phyloP scores from a whole-genome alignment of 2,113 vertebrate genomes.

The Zosterops pallidus region DNA sequence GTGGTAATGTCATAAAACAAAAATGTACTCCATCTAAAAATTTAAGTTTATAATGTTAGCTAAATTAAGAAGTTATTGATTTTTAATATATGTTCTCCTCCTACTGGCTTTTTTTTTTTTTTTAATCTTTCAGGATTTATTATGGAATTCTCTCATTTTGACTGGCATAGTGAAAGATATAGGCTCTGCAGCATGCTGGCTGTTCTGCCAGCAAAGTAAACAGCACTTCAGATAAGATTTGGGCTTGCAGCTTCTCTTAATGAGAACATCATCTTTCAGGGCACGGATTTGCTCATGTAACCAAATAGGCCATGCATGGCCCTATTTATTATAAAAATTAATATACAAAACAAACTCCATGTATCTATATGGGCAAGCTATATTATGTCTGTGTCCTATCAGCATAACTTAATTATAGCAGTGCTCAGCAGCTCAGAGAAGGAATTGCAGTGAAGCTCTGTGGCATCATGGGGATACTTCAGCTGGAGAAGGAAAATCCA shows the following conservation, averaged over 20 bases:
- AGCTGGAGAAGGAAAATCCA: background rate
- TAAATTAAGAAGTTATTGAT: conserved; percentile 47
- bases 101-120: background rate
- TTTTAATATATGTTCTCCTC: conserved; percentile 12
- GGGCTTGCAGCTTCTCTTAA: conserved; percentile 38
- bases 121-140: background rate
- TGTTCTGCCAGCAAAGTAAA: conserved; percentile 43
- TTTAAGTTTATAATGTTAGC: background rate
- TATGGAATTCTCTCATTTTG: conserved; percentile 3
- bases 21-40: background rate
- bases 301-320: conserved; percentile 24
- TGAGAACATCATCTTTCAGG: conserved; percentile 58
- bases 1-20: background rate
- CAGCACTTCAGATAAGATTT: conserved; percentile 44
- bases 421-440: background rate
- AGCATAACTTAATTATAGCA: conserved; percentile 6
- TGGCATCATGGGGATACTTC: background rate
- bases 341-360: conserved; percentile 15
- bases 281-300: conserved; percentile 37
- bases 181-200: background rate
- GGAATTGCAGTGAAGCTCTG: background rate
- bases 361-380: conserved; percentile 5
- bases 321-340: conserved; percentile 54
- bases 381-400: background rate
- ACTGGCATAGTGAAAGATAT: conserved; percentile 26